Evolutionary conservation across 2,888 invertebrate species (phyloP).

Genomic region (Odontomyia ornata): DNA sequence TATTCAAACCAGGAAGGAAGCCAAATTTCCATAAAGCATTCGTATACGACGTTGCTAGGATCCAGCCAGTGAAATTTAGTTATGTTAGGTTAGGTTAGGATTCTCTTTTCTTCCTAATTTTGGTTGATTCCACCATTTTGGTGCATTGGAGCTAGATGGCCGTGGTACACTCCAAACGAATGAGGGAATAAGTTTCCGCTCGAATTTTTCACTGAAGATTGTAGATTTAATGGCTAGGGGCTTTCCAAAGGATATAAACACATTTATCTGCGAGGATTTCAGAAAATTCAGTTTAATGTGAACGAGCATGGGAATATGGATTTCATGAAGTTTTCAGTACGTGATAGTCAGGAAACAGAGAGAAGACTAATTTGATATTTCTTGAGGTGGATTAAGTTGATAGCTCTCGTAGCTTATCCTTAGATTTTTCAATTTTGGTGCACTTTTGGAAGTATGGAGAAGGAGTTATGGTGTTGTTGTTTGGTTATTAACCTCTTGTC

Average conservation of each 20-base stretch:
- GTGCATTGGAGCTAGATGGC: background rate
- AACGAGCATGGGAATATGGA: background rate
- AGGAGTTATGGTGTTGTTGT: no score
- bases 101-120: no score
- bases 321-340: background rate
- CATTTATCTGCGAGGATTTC: background rate
- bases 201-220: background rate
- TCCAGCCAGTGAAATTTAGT: no score
- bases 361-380: no score
- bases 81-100: no score
- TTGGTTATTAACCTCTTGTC: no score
- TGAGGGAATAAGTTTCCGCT: background rate
- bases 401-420: no score
- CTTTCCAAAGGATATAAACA: background rate
- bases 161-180: background rate
- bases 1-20: constrained; percentile 32
- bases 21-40: constrained; percentile 27
- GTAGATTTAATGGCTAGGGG: background rate
- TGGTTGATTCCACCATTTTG: background rate
- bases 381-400: no score
- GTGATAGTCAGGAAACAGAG: no score
- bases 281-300: background rate
- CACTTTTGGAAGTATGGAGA: no score
- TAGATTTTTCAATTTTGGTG: no score
- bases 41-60: background rate